Evolutionary conservation across 2,113 vertebrate genomes (phyloP).

Genomic region (Shinisaurus crocodilurus): DNA sequence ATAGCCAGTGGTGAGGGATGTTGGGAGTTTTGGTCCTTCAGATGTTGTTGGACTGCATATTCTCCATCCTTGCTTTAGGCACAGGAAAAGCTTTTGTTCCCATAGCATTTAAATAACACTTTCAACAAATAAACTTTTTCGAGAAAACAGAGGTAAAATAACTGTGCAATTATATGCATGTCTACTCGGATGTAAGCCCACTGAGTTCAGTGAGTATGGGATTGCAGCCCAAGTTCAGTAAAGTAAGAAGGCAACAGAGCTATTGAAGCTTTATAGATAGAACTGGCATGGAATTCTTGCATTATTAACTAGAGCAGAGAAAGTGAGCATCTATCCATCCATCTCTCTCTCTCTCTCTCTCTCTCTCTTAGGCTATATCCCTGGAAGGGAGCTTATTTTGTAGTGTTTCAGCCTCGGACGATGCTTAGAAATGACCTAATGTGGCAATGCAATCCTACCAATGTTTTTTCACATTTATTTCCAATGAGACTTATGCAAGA

Average conservation of each 20-base stretch:
- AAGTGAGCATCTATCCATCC: background rate
- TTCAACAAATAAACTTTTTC: slow-evolving; percentile 12
- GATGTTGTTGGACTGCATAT: too few species aligned
- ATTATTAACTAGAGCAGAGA: slow-evolving; percentile 9
- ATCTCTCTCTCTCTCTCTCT: background rate
- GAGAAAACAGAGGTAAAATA: slow-evolving; percentile 45
- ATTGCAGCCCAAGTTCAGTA: slow-evolving; percentile 40
- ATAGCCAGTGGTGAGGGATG: too few species aligned
- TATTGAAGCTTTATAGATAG: slow-evolving; percentile 44
- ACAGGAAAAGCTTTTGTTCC: slow-evolving; percentile 28
- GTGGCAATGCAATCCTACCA: background rate
- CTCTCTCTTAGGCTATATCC: background rate
- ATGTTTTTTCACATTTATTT: background rate
- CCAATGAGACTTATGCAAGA: background rate
- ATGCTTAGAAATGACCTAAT: background rate
- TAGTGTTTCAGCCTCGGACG: slow-evolving; percentile 9
- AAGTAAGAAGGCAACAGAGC: slow-evolving; percentile 61
- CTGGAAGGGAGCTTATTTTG: background rate
- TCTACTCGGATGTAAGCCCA: background rate
- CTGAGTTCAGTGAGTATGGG: background rate
- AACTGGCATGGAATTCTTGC: slow-evolving; percentile 45
- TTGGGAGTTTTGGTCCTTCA: too few species aligned
- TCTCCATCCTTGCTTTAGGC: background rate
- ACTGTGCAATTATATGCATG: background rate
- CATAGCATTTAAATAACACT: slow-evolving; percentile 21